Conservation (phyloP, 2,113 vertebrate genomes). For the Axis porcinus region DNA sequence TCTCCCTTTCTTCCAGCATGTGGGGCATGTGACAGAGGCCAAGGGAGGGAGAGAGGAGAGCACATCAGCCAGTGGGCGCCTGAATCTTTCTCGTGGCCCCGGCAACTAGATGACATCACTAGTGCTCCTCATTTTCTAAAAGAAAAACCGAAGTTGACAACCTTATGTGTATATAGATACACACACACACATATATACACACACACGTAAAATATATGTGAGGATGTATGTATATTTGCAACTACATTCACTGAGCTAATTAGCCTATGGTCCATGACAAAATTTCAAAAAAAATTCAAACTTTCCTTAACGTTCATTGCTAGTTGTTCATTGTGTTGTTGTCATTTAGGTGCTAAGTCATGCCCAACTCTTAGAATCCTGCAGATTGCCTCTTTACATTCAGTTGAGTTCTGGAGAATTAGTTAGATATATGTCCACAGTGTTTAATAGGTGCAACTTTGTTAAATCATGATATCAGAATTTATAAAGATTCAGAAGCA, state of each 20-base stretch:
- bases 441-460: neutral
- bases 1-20: neutral
- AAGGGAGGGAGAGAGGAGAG: neutral
- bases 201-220: neutral
- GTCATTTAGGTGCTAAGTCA: neutral
- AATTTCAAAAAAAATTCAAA: neutral
- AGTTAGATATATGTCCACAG: neutral
- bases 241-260: neutral
- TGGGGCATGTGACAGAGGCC: neutral
- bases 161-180: neutral
- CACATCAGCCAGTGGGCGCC: neutral
- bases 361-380: neutral
- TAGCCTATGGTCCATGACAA: neutral
- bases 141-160: neutral
- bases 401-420: neutral
- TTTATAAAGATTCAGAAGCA: neutral
- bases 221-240: neutral
- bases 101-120: rapidly evolving
- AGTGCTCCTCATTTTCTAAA: neutral
- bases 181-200: neutral
- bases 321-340: neutral
- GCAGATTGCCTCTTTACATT: neutral
- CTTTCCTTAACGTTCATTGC: neutral
- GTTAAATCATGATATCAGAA: neutral
- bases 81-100: neutral